Conservation (phyloP, 2,113 vertebrate species). For the Acinonyx jubatus region DNA sequence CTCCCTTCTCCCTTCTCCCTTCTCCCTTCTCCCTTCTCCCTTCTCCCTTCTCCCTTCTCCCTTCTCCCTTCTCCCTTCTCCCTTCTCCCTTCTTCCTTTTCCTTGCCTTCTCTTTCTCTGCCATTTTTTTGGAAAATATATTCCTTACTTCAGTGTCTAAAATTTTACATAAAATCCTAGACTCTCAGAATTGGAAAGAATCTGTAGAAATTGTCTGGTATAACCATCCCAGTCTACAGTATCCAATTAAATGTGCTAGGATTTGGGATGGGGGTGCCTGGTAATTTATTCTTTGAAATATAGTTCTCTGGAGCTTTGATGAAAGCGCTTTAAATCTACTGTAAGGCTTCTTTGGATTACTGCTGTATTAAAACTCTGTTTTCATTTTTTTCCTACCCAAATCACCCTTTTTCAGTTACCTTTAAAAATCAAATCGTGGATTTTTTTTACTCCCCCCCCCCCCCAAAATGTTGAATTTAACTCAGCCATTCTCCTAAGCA, state of each 20-base stretch:
- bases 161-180: neutral
- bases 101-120: neutral
- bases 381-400: constrained; percentile 20
- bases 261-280: neutral
- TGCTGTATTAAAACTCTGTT: neutral
- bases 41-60: neutral
- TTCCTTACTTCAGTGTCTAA: constrained; percentile 20
- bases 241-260: neutral
- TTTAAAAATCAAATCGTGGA: constrained; percentile 20
- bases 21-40: rapidly evolving
- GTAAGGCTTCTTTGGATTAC: neutral
- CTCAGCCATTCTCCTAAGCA: neutral
- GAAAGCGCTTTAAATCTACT: neutral
- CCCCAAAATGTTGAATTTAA: constrained; percentile 9
- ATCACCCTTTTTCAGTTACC: neutral
- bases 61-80: too few species aligned
- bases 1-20: neutral
- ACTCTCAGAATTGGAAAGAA: neutral
- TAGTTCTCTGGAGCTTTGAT: neutral
- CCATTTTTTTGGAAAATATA: neutral
- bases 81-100: rapidly evolving
- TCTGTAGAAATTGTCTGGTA: neutral
- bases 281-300: constrained; percentile 12
- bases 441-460: neutral
- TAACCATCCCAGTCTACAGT: neutral